Evolutionary conservation across 1,140 invertebrate species (phyloP), one percentile per base, ranked within the genome.

Genomic region (Macrostomum lignano): DNA sequence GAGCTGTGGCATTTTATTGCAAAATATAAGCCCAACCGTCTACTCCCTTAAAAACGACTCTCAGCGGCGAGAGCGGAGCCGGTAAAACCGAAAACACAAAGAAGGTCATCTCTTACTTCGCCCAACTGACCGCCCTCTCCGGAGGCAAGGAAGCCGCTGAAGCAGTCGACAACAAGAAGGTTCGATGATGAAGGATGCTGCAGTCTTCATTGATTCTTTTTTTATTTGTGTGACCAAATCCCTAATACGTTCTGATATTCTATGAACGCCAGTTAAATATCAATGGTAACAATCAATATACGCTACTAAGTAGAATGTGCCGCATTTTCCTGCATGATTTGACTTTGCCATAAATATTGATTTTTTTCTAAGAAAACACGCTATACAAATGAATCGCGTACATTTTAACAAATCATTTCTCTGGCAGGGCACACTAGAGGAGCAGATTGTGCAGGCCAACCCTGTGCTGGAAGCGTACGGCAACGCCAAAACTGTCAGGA

Each of bases 31-130:
- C n/a, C n/a, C n/a, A n/a, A n/a, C n/a, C n/a, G n/a, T n/a, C n/a
- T n/a, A n/a, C n/a, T n/a, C 25, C n/a, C n/a, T n/a, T n/a, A n/a
- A n/a, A n/a, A n/a, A 17, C 7, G 13, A 33, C 15, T 25, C 45
- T 52, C 63, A 78, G 74, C 64, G 84, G 82, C 59, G 84, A 93
- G 66, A 91, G 82, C 72, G 84, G 84, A 68, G 84, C 84, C 57
- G 84, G 84, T 15, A 93, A 93, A 67, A 93, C 82, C 69, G 84
- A 93, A 63, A 93, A 88, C 69, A 93, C 84, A 67, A 94, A 94
- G 68, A 94, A 94, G 64, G 84, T 93, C 69, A 88, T 91, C 67
- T 74, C 75, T 51, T 91, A 88, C 69, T 86, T 88, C 65, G 79
- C 81, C 56, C 77, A 74, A 49, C 79, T 86, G 42, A 79, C 76